A percentile compares a stretch with the other conserved stretches of the same genome.
Conservation (phyloP, 2,888 invertebrate species). For the Smittia aterrima region DNA sequence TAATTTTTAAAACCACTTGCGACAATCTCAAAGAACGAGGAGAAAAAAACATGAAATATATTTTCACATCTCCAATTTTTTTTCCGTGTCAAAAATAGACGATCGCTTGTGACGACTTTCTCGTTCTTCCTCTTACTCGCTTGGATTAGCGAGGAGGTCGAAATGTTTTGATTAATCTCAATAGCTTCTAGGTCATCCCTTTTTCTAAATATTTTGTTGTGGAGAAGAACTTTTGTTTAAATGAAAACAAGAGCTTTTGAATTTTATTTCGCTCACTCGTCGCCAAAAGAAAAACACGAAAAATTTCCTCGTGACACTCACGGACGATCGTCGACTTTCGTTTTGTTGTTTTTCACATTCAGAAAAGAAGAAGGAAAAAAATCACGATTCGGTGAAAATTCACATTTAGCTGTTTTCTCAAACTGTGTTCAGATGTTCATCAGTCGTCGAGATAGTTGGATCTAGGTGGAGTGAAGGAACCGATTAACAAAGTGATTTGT, state of each 20-base stretch:
- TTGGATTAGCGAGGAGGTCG: not conserved
- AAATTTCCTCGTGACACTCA: conserved; percentile 21
- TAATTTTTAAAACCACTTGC: conserved; percentile 4
- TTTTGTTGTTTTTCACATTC: conserved; percentile 1
- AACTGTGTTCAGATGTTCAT: conserved; percentile 30
- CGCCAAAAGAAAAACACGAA: conserved; percentile 8
- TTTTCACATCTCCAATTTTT: not conserved
- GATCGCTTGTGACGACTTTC: not conserved
- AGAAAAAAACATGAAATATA: not conserved
- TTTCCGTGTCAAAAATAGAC: conserved; percentile 12
- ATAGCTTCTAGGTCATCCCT: not conserved
- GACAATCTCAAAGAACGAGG: not conserved
- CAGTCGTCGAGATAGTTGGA: conserved; percentile 24
- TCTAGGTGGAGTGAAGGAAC: not conserved
- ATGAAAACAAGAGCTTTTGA: not conserved
- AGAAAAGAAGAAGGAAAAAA: not conserved
- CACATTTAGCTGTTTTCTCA: conserved; percentile 2
- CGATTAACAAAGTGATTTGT: conserved; percentile 33
- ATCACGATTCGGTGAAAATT: conserved; percentile 6
- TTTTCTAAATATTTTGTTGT: not conserved
- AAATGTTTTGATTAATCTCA: conserved; percentile 12
- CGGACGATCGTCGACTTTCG: not conserved
- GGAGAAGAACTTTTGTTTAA: not conserved
- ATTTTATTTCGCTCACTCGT: not conserved
- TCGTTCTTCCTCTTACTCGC: not conserved